phyloP scores from a whole-genome alignment of 2,797 vertebrate species.

The Coreius guichenoti region DNA sequence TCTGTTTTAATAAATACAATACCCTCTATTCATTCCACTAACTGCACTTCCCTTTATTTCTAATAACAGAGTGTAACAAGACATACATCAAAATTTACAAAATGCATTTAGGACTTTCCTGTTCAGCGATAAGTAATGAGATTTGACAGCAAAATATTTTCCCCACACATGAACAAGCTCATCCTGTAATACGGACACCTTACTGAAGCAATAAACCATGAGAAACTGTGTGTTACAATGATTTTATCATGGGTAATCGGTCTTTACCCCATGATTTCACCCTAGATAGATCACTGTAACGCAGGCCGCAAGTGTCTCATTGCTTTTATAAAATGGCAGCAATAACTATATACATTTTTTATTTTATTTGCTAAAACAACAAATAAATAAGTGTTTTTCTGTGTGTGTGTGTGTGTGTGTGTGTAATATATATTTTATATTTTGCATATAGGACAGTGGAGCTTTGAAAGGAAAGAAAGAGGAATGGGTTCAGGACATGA shows the following conservation, averaged over 20 bases:
- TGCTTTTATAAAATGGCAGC: background rate
- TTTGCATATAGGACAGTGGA: background rate
- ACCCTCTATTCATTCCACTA: background rate
- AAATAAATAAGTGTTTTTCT: background rate
- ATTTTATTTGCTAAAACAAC: background rate
- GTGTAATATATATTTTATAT: background rate
- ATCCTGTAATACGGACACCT: background rate
- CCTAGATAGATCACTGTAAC: background rate
- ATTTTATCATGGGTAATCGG: background rate
- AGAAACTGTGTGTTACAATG: background rate
- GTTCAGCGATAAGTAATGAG: background rate
- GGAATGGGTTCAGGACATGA: background rate
- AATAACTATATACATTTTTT: background rate
- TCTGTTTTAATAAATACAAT: conserved; percentile 32
- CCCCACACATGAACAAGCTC: background rate
- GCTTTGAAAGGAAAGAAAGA: background rate
- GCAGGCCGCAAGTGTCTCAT: background rate
- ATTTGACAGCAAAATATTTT: background rate
- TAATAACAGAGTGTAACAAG: background rate
- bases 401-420: background rate
- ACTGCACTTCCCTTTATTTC: background rate
- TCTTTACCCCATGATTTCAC: background rate
- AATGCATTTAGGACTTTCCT: background rate
- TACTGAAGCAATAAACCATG: background rate
- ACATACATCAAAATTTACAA: background rate